phyloP scores from a whole-genome alignment of 2,113 vertebrate genomes.

The Datnioides undecimradiatus region DNA sequence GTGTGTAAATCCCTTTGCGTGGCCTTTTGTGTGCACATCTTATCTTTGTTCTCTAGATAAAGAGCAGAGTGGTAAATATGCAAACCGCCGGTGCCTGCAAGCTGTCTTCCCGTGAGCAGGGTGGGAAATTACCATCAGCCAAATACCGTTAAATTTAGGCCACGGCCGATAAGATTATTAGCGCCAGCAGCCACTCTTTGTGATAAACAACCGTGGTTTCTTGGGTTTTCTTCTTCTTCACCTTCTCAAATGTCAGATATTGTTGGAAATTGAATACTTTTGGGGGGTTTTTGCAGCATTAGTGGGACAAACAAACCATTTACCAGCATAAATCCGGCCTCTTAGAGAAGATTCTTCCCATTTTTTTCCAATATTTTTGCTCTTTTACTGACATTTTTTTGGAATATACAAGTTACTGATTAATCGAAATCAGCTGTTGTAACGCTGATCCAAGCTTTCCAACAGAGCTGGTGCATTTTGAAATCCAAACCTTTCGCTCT shows the following conservation, averaged over 20 bases:
- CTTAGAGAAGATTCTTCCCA: background rate
- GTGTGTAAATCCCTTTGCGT: slow-evolving; percentile 49
- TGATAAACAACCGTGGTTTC: background rate
- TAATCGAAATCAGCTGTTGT: background rate
- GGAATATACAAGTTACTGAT: background rate
- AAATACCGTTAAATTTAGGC: slow-evolving; percentile 20
- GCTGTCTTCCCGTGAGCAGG: slow-evolving; percentile 57
- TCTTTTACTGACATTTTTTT: background rate
- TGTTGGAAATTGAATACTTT: background rate
- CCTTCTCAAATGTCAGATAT: background rate
- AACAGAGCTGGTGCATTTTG: background rate
- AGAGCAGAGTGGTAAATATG: slow-evolving; percentile 59
- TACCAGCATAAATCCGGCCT: background rate
- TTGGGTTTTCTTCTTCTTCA: background rate
- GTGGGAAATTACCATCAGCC: slow-evolving; percentile 56
- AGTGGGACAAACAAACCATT: background rate
- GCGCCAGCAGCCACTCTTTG: background rate
- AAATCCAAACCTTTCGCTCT: background rate
- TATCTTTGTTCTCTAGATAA: slow-evolving; percentile 74
- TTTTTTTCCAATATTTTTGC: background rate
- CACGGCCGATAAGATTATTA: slow-evolving; percentile 24
- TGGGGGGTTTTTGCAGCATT: no score
- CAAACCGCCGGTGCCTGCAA: slow-evolving; percentile 72
- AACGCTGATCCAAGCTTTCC: background rate
- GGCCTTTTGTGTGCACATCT: slow-evolving; percentile 67